Base-by-base conservation (phyloP, 2,113 vertebrate species). In the Trochalopteron elliotii region DNA sequence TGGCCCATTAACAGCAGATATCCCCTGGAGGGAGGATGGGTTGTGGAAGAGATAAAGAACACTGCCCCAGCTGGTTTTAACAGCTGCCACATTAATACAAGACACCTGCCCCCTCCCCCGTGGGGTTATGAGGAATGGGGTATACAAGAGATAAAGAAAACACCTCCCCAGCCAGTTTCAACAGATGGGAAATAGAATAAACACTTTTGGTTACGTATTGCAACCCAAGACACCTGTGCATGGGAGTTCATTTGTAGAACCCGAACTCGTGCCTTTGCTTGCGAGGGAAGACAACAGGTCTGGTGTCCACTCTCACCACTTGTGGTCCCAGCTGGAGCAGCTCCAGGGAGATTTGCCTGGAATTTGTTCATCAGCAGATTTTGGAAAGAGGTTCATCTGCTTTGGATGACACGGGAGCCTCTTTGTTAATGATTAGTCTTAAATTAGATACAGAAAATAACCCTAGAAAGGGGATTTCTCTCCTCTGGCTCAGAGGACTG, bases 251-350 rank as follows among this genome's bases (percentile, higher is more conserved):
- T 42, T 81, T 56, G 16, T 4, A 19, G 23, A 45, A 89, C 23
- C 16, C 33, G 16, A 2, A 4, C 1, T 59, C 0, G 0, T 55
- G 12, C 5, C 17, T 40, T 11, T 50, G 9, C 9, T 80, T 80
- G 28, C 1, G 2, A 15, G 27, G 10, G 20, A 64, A 44, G 72
- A 59, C 20, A 31, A n/a, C 3, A 5, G 60, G 19, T 40, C 24
- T 71, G 64, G 25, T 24, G n/a, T 11, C 10, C 52, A 5, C 33
- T 50, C 56, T 12, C 47, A 60, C 2, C 39, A 3, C 19, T 44
- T 68, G 39, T 59, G 30, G 16, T 67, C 78, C 74, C 82, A 87
- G 61, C 25, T 79, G 70, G 61, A 76, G 61, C 87, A 87, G 17
- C 44, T 91, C 57, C 53, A 47, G 90, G 45, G 65, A 45, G 33